Evolutionary conservation across 2,888 invertebrate genomes (phyloP), one percentile per base, ranked within the genome.

Genomic region (Criorhina ranunculi): DNA sequence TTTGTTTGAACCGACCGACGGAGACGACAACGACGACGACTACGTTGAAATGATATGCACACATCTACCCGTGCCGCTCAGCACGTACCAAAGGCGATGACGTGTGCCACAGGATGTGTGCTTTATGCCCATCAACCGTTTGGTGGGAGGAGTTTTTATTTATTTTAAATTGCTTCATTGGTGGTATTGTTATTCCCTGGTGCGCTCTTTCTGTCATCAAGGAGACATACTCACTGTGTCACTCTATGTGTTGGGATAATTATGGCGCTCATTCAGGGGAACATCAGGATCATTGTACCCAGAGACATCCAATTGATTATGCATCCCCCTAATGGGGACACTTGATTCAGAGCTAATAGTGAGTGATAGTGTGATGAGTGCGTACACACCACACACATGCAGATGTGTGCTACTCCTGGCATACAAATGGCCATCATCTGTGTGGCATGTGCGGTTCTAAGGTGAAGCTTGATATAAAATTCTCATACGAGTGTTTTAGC

Each of bases 131-230:
- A n/a, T 59, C 29, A 42, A 40, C 19, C 40, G 5, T 11, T 2
- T 9, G 29, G 29, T 15, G 15, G 31, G 31, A 40, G 40, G 24
- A 24, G 24, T 24, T 24, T 42, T 53, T 53, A 37, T 53, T 72
- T 51, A 72, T 59, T 60, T 35, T 46, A 64, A 75, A 75, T 75
- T 75, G 64, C 75, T 55, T 75, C 75, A 75, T 75, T 75, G 55
- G 17, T 31, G 64, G 57, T 31, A 59, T 76, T 76, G 76, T 76
- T 76, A 59, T 66, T 67, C 76, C 5, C 40, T 11, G 42, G 24
- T 42, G 19, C 2, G 60, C 15, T 46, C 35, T 24, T 44, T 37
- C 42, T 37, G 9, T 31, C 19, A 7, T 15, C 35, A 35, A 12
- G 17, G 19, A 24, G 12, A 12, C 59, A 55, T 24, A 7, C 17